Percentiles rank a stretch among this genome's conserved stretches.
phyloP scores from a whole-genome alignment of 1,140 invertebrate species.

The Onthophagus taurus region DNA sequence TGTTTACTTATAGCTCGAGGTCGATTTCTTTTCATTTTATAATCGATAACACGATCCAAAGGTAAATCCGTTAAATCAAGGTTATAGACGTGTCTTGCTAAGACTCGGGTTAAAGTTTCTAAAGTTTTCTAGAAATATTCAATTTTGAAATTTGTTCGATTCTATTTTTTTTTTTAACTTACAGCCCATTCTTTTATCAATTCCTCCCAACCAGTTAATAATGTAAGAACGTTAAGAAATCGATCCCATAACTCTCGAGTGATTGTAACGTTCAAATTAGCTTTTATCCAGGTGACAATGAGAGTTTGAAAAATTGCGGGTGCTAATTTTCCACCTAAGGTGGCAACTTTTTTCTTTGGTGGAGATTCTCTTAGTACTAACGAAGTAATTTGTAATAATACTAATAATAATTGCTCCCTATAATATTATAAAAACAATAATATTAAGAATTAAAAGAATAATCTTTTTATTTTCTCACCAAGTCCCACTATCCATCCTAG shows the following conservation, averaged over 20 bases:
- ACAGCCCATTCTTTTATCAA: constrained; percentile 93
- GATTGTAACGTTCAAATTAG: constrained; percentile 82
- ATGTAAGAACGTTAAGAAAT: constrained; percentile 79
- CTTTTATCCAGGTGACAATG: constrained; percentile 97
- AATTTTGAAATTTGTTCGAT: constrained; percentile 9
- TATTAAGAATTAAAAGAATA: neutral
- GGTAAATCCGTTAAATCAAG: constrained; percentile 86
- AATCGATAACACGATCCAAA: constrained; percentile 73
- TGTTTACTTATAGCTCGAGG: constrained; percentile 25
- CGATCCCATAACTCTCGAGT: constrained; percentile 89
- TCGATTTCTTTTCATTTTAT: constrained; percentile 44
- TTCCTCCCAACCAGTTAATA: constrained; percentile 89
- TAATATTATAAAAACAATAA: constrained; percentile 18
- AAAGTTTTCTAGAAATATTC: constrained; percentile 74
- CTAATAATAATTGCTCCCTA: constrained; percentile 78
- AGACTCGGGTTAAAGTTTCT: constrained; percentile 85
- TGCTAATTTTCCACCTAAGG: constrained; percentile 73
- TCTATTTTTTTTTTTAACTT: constrained; percentile 37
- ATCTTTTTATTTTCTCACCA: constrained; percentile 54
- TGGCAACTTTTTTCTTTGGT: constrained; percentile 64
- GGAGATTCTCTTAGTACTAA: constrained; percentile 72
- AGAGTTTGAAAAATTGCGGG: constrained; percentile 91
- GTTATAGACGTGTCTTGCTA: constrained; percentile 87
- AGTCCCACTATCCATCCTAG: constrained; percentile 80
- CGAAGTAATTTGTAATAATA: constrained; percentile 87